phyloP scores from a whole-genome alignment of 2,888 invertebrate species.

The Drosophila multiciliata region DNA sequence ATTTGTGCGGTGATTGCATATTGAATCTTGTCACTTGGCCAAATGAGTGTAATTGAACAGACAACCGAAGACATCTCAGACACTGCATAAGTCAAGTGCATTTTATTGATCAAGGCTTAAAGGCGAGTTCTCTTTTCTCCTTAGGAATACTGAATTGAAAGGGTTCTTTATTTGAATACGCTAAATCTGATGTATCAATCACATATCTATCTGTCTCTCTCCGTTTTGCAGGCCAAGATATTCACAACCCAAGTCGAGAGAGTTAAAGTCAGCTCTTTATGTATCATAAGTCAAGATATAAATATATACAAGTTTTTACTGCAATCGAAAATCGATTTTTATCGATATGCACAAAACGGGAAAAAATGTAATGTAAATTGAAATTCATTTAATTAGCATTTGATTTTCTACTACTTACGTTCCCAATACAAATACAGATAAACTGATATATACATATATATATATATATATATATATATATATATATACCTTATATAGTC shows the following conservation, averaged over 20 bases:
- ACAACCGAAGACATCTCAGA: not conserved
- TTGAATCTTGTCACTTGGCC: not conserved
- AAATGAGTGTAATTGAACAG: not conserved
- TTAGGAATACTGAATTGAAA: not conserved
- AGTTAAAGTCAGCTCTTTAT: not conserved
- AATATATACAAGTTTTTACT: not conserved
- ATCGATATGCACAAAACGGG: not conserved
- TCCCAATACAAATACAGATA: not conserved
- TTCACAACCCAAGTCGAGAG: not conserved
- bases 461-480: not conserved
- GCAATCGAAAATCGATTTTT: not conserved
- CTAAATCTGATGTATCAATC: not conserved
- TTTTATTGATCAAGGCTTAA: not conserved
- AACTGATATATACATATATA: not conserved
- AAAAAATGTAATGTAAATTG: not conserved
- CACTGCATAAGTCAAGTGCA: not conserved
- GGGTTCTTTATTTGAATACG: not conserved
- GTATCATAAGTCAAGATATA: not conserved
- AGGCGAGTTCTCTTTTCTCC: not conserved
- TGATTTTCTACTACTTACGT: not conserved
- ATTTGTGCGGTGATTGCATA: conserved; percentile 36
- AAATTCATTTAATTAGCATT: not conserved
- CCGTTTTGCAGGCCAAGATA: not conserved
- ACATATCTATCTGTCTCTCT: not conserved
- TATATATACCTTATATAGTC: not conserved